These are phyloP conservation scores for Ophioninae sp. DNA, from an alignment of 2,888 invertebrate genomes.

Conservation along the genomic window DNA sequence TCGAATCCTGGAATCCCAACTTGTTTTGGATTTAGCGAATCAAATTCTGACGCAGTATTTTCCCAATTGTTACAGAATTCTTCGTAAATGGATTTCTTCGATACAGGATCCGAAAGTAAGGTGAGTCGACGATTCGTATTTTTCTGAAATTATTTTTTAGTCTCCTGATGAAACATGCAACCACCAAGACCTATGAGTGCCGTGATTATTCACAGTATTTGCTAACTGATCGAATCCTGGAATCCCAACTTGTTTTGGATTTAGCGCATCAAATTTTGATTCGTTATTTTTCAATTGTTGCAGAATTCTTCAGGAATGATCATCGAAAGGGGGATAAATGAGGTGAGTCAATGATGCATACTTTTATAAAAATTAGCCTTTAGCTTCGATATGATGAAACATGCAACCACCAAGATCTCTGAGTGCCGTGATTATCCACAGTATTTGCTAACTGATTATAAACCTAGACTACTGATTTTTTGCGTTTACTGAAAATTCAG, in stretches of 20 bases:
- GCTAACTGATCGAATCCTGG: constrained; percentile 62
- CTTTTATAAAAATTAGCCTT: constrained; percentile 8
- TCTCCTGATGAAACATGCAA: constrained; percentile 63
- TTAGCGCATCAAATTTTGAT: not conserved
- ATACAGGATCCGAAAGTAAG: not conserved
- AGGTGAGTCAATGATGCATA: constrained; percentile 14
- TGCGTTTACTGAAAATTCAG: not conserved
- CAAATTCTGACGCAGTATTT: not conserved
- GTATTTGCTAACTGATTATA: constrained; percentile 70
- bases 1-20: no score
- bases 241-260: not conserved
- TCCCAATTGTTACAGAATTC: no score
- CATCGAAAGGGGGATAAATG: not conserved
- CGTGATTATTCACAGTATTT: constrained; percentile 68
- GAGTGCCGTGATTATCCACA: constrained; percentile 68
- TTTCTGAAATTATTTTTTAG: not conserved
- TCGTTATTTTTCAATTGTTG: not conserved
- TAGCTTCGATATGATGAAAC: constrained; percentile 57
- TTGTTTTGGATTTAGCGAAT: not conserved
- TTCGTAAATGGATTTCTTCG: no score
- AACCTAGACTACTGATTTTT: not conserved
- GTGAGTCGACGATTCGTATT: not conserved
- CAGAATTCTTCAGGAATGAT: not conserved
- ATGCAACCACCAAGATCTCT: constrained; percentile 69
- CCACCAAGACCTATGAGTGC: constrained; percentile 70